Conservation (phyloP, 2,113 vertebrate genomes). For the Capreolus pygargus region DNA sequence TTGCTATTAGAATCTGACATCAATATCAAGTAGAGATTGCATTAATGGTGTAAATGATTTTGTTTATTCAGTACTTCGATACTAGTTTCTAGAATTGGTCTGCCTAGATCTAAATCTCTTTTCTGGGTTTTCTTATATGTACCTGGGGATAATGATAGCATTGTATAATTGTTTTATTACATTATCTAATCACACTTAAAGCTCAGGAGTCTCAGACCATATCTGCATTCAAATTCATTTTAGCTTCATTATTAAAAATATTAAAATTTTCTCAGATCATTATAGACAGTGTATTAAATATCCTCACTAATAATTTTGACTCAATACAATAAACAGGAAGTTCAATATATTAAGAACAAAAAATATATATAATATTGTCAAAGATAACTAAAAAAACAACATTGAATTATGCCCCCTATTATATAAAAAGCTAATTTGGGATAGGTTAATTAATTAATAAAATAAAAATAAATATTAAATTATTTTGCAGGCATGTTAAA, state of each 20-base stretch:
- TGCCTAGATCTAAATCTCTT: neutral
- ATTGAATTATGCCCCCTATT: neutral
- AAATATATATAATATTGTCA: neutral
- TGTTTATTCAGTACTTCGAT: neutral
- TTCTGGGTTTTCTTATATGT: neutral
- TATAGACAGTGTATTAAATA: neutral
- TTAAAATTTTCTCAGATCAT: neutral
- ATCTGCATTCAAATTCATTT: neutral
- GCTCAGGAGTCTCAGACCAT: neutral
- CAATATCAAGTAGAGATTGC: neutral
- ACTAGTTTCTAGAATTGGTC: neutral
- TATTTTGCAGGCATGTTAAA: neutral
- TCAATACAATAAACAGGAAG: neutral
- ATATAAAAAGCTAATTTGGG: neutral
- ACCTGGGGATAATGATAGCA: neutral
- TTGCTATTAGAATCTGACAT: neutral
- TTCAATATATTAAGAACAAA: neutral
- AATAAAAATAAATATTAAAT: neutral
- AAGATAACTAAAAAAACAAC: neutral
- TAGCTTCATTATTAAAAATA: neutral
- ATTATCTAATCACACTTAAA: neutral
- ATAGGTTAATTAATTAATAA: neutral
- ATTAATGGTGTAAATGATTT: neutral
- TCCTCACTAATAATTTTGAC: neutral
- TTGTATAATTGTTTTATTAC: neutral